Conservation (phyloP, 2,797 vertebrate species). For the Phylloscopus collybita region DNA sequence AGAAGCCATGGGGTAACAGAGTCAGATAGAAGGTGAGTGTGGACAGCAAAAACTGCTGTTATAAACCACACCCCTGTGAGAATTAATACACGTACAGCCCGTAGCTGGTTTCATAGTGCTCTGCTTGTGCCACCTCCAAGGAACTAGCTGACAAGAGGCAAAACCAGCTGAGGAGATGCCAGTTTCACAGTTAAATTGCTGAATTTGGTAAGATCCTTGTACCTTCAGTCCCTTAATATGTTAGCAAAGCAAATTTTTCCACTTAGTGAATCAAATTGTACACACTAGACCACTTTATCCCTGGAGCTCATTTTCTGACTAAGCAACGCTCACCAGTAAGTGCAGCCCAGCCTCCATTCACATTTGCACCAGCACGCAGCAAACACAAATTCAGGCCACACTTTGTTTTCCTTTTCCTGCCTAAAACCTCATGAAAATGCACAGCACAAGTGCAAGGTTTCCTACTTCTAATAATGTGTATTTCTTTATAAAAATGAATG, state of each 20-base stretch:
- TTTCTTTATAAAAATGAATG: neutral
- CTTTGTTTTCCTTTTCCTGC: neutral
- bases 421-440: neutral
- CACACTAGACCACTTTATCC: neutral
- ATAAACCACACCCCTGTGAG: neutral
- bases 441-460: neutral
- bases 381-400: neutral
- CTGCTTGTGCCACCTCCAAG: fast-evolving
- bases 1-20: neutral
- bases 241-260: slow-evolving; percentile 41
- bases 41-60: neutral
- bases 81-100: neutral
- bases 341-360: neutral
- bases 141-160: neutral
- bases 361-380: neutral
- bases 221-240: neutral
- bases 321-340: neutral
- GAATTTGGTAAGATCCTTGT: neutral
- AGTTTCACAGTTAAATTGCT: slow-evolving; percentile 31
- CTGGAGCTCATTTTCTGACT: neutral
- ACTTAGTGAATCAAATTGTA: slow-evolving; percentile 14
- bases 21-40: neutral
- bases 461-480: neutral
- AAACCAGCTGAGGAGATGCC: slow-evolving; percentile 23
- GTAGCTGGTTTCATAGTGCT: neutral